phyloP scores from a whole-genome alignment of 2,888 invertebrate genomes.

The Mimachlamys varia region DNA sequence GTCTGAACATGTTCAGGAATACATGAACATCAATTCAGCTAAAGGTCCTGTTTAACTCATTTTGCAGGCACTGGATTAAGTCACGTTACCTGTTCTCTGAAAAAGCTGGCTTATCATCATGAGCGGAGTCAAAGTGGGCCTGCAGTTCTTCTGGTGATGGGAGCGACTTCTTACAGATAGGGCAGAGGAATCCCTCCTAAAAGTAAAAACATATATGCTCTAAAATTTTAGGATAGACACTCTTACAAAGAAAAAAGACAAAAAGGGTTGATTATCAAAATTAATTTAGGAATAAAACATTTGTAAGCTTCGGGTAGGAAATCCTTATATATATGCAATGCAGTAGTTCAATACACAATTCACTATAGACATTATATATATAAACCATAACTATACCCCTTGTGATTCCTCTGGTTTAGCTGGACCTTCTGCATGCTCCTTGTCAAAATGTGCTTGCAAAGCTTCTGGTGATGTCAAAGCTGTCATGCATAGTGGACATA shows the following conservation, averaged over 20 bases:
- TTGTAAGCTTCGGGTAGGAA: no score
- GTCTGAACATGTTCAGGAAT: no score
- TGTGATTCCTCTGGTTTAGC: slow-evolving; percentile 54
- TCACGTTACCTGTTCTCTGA: slow-evolving; percentile 73
- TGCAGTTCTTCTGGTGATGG: slow-evolving; percentile 82
- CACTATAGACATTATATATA: no score
- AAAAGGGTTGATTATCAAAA: no score
- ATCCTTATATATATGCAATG: no score
- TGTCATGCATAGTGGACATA: slow-evolving; percentile 82
- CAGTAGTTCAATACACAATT: no score
- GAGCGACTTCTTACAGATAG: slow-evolving; percentile 81
- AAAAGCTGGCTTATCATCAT: slow-evolving; percentile 64
- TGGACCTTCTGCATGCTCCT: slow-evolving; percentile 70
- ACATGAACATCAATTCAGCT: no score
- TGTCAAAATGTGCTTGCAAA: slow-evolving; percentile 81
- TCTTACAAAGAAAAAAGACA: no score
- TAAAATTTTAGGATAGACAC: no score
- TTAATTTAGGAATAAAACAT: no score
- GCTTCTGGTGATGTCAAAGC: slow-evolving; percentile 81
- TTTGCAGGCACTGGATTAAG: background rate
- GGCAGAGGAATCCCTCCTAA: slow-evolving; percentile 83
- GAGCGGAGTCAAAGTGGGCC: slow-evolving; percentile 78
- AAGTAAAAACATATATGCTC: background rate
- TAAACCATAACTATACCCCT: slow-evolving; percentile 45
- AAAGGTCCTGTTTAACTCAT: no score